A percentile compares a stretch with the other conserved stretches of the same genome.
phyloP scores from a whole-genome alignment of 2,113 vertebrate genomes.

The Grantiella picta region DNA sequence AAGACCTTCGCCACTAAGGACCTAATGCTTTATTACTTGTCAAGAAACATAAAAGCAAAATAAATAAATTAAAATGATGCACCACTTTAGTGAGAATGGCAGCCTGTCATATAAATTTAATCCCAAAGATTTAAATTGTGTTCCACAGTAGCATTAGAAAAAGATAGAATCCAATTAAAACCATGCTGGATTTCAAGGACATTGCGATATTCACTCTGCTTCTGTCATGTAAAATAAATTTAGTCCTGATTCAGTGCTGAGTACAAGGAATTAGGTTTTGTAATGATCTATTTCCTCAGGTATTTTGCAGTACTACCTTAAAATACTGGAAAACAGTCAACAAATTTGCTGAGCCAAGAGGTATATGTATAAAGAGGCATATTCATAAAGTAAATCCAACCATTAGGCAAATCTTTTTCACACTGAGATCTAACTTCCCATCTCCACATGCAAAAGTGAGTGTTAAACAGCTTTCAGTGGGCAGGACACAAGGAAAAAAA shows the following conservation, averaged over 20 bases:
- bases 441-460: not conserved
- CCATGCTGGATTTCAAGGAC: conserved; percentile 27
- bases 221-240: conserved; percentile 50
- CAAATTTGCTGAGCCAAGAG: not conserved
- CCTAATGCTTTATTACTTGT: conserved; percentile 40
- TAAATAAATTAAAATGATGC: conserved; percentile 58
- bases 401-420: not conserved
- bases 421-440: not conserved
- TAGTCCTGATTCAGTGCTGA: not conserved
- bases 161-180: conserved; percentile 59
- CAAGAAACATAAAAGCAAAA: conserved; percentile 40
- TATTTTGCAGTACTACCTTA: not conserved
- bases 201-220: conserved; percentile 30
- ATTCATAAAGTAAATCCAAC: not conserved
- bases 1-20: conserved; percentile 23
- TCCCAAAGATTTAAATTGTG: conserved; percentile 55
- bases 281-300: conserved; percentile 35
- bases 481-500: not conserved
- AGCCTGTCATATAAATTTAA: conserved; percentile 51
- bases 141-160: conserved; percentile 39
- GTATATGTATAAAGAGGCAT: not conserved
- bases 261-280: conserved; percentile 9
- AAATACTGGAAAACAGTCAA: not conserved
- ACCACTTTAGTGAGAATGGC: conserved; percentile 29
- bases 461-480: not conserved